Evolutionary conservation across 2,113 vertebrate species (phyloP), one percentile per base, ranked within the genome.

Genomic region (Bos indicus): DNA sequence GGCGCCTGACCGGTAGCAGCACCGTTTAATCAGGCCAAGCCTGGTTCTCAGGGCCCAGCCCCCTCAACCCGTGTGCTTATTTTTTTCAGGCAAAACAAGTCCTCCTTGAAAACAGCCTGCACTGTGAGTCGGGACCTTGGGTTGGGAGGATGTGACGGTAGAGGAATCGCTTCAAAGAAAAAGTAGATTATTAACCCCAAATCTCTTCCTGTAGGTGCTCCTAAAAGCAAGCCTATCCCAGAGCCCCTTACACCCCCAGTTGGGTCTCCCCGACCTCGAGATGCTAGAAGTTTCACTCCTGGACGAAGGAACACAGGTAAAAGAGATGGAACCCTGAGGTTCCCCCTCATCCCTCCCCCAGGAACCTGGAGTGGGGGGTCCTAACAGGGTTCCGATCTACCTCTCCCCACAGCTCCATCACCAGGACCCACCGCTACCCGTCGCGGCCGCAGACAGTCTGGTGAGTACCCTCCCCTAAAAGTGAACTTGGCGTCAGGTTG

Each of bases 291-390:
- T 30, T 99, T 99, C 74, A 98, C 99, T 30, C 97, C 99, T 88
- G 99, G 99, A 71, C 94, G 99, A 23, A 99, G 99, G 23, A 99
- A 99, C 62, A 99, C 99, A 98, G 99, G 99, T 99, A 92, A 98
- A 98, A 10, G 51, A 67, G 19, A 52, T 30, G 30, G 81, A 46
- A n/a, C 33, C 36, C 46, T 43, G 17, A 30, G 36, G 36, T 19
- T 28, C 51, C 46, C 15, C 26, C 19, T 48, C 19, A 54, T 6
- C 5, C 6, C 1, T 6, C 25, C 30, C 71, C 43, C 11, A 10
- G 59, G 26, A 48, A 14, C 62, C 28, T 4, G n/a, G 90, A 54
- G 36, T 51, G 7, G 33, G 33, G 30, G 43, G 54, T 78, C 77
- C 40, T 51, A 4, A 26, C 0, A 2, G 21, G 51, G 6, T 40